A percentile compares a stretch with the other conserved stretches of the same genome.
Evolutionary conservation across 1,140 invertebrate species (phyloP).

Genomic region (Megalonaias nervosa): DNA sequence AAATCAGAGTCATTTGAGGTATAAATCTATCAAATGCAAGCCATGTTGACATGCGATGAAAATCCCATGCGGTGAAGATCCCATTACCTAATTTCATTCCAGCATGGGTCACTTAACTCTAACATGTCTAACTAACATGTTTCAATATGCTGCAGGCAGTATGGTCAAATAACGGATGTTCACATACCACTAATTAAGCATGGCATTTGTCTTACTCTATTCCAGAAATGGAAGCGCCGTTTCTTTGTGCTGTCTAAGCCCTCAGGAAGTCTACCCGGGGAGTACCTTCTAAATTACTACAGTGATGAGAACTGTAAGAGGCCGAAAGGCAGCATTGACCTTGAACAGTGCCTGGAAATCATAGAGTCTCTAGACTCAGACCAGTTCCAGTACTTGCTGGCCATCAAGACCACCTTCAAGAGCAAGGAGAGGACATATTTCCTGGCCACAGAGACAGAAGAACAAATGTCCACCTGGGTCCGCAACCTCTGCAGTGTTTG

Average conservation of each 20-base stretch:
- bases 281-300: conserved; percentile 95
- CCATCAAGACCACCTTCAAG: conserved; percentile 62
- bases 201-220: conserved; percentile 53
- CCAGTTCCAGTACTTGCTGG: conserved; percentile 59
- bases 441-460: conserved; percentile 90
- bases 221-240: conserved; percentile 92
- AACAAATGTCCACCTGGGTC: conserved; percentile 96
- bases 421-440: conserved; percentile 86
- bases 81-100: too few relatives aligned
- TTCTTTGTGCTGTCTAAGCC: conserved; percentile 91
- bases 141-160: too few relatives aligned
- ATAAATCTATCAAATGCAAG: too few relatives aligned
- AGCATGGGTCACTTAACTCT: too few relatives aligned
- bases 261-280: conserved; percentile 90
- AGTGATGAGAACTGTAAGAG: conserved; percentile 88
- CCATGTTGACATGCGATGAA: too few relatives aligned
- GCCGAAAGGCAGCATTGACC: conserved; percentile 91
- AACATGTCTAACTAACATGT: too few relatives aligned
- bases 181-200: too few relatives aligned
- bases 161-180: too few relatives aligned
- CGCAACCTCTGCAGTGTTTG: conserved; percentile 94
- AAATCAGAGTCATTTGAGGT: too few relatives aligned
- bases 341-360: conserved; percentile 96
- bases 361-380: conserved; percentile 66
- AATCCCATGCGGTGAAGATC: too few relatives aligned